Evolutionary conservation across 2,797 vertebrate genomes (phyloP).

Genomic region (Acrossocheilus fasciatus): DNA sequence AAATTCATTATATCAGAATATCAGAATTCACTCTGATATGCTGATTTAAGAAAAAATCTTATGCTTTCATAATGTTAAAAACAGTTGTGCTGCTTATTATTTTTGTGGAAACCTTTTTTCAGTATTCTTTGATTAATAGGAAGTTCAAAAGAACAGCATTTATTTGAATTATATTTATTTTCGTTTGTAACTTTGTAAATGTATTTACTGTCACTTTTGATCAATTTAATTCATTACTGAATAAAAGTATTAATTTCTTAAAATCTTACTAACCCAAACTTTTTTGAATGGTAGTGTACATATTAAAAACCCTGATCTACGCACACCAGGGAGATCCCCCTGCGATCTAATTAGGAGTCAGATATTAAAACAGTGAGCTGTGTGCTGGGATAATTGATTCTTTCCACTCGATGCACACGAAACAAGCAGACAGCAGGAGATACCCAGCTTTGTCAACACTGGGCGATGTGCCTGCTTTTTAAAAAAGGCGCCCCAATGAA

Average conservation of each 20-base stretch:
- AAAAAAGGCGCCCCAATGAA: slow-evolving; percentile 73
- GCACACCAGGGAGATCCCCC: slow-evolving; percentile 57
- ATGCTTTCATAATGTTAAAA: neutral
- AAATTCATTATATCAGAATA: too few relatives aligned
- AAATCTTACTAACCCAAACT: neutral
- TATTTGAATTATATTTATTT: neutral
- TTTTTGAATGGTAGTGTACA: neutral
- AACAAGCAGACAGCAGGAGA: slow-evolving; percentile 82
- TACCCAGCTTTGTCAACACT: slow-evolving; percentile 80
- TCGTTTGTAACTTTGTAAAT: neutral
- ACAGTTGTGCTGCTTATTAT: neutral
- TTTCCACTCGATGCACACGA: slow-evolving; percentile 76
- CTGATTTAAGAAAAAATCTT: neutral
- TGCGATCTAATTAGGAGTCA: slow-evolving; percentile 77
- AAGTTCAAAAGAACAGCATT: neutral
- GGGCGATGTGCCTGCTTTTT: slow-evolving; percentile 75
- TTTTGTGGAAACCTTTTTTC: slow-evolving; percentile 25
- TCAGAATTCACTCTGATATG: neutral
- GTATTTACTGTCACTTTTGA: neutral
- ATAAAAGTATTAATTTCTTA: neutral
- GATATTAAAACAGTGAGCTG: slow-evolving; percentile 80
- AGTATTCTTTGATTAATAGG: neutral
- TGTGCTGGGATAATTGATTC: slow-evolving; percentile 79
- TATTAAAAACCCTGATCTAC: slow-evolving; percentile 11
- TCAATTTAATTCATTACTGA: neutral